These are phyloP conservation scores for Dipodomys stephensi DNA, from an alignment of 2,113 vertebrate genomes.

Conservation along the genomic window DNA sequence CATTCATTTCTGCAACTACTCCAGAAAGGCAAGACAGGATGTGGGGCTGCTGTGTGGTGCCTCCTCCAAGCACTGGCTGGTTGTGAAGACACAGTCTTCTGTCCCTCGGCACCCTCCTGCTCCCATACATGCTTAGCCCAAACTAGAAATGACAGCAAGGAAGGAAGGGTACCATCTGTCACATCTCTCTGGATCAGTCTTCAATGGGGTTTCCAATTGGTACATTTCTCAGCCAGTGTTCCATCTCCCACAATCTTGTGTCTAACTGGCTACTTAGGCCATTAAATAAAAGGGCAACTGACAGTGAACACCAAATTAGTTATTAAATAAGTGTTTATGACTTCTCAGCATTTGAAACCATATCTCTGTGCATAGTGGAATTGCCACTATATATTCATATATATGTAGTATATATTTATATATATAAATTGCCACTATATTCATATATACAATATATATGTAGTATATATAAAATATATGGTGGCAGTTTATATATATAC, in stretches of 20 bases:
- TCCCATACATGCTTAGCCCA: rapidly evolving
- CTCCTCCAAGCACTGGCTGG: not conserved
- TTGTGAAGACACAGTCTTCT: not conserved
- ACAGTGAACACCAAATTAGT: not conserved
- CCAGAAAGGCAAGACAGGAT: not conserved
- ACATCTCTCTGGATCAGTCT: not conserved
- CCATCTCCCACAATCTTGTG: not conserved
- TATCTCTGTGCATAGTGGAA: not conserved
- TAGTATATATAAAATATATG: too few species aligned
- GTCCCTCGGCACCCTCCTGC: not conserved
- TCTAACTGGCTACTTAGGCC: not conserved
- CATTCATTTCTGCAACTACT: not conserved
- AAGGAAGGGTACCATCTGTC: not conserved
- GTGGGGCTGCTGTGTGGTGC: not conserved
- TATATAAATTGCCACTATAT: too few species aligned
- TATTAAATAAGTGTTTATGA: not conserved
- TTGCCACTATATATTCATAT: not conserved
- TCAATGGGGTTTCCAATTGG: not conserved
- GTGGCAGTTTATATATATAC: too few species aligned
- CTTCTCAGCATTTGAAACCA: not conserved
- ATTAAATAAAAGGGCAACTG: not conserved
- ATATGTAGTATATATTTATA: too few species aligned
- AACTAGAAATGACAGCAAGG: not conserved
- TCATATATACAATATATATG: too few species aligned
- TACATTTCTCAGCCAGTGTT: not conserved